A percentile compares a stretch with the other conserved stretches of the same genome.
phyloP scores from a whole-genome alignment of 2,113 vertebrate species.

The Tretioscincus oriximinensis region DNA sequence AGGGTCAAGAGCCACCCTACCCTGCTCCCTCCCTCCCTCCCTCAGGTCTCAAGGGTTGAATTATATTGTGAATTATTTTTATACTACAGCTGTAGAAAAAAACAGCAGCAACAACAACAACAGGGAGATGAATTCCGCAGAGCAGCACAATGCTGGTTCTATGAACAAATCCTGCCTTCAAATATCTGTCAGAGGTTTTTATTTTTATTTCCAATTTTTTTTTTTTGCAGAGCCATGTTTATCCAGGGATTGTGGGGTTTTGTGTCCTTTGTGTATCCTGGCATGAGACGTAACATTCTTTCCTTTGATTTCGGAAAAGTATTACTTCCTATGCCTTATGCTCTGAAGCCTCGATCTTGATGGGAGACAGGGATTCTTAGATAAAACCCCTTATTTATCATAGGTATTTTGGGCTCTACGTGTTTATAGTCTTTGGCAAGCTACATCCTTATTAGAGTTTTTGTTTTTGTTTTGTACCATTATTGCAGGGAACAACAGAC shows the following conservation, averaged over 20 bases:
- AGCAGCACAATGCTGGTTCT: background rate
- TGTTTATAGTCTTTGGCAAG: background rate
- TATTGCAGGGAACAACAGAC: too few species aligned
- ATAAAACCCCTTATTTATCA: background rate
- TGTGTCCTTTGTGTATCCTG: background rate
- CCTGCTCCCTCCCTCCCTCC: too few species aligned
- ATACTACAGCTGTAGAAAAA: too few species aligned
- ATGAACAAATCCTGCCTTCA: background rate
- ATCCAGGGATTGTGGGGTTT: rapidly evolving
- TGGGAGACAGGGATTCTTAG: background rate
- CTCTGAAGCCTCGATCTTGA: background rate
- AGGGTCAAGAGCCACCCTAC: too few species aligned
- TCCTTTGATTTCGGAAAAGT: background rate
- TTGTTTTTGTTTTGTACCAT: too few species aligned
- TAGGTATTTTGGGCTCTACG: background rate
- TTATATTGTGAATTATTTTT: background rate
- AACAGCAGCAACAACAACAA: too few species aligned
- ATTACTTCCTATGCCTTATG: background rate
- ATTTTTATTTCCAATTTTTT: background rate
- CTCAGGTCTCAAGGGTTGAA: too few species aligned
- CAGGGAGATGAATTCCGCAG: background rate
- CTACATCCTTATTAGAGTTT: background rate
- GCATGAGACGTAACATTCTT: background rate
- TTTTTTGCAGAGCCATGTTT: rapidly evolving
- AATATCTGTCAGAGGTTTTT: background rate